Conservation (phyloP, 2,888 invertebrate genomes). For the Mimachlamys varia region DNA sequence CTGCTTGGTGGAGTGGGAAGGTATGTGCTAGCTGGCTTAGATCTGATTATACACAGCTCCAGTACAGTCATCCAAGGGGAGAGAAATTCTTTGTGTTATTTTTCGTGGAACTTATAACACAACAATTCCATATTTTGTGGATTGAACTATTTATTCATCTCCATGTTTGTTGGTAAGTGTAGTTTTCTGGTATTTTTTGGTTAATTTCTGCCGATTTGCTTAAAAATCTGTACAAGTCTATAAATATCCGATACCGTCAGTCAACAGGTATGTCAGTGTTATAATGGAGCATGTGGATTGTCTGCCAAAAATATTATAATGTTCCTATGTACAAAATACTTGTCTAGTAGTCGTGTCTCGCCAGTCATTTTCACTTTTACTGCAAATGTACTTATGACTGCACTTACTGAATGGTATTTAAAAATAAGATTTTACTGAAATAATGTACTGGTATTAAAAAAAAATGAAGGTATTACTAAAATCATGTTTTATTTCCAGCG, state of each 20-base stretch:
- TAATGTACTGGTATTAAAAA: no score
- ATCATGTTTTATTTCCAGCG: no score
- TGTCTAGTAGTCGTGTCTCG: not conserved
- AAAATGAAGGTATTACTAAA: no score
- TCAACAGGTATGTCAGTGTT: slow-evolving; percentile 17
- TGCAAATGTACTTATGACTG: no score
- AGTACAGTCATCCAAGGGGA: slow-evolving; percentile 13
- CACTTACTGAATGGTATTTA: no score
- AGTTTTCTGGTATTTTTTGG: not conserved
- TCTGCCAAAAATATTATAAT: not conserved
- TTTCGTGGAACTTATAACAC: not conserved
- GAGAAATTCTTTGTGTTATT: not conserved
- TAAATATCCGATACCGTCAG: slow-evolving; percentile 20
- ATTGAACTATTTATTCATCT: not conserved
- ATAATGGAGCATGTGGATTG: not conserved
- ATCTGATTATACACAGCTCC: not conserved
- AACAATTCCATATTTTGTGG: not conserved
- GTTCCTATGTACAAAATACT: not conserved
- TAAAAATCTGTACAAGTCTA: not conserved
- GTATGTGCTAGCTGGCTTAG: slow-evolving; percentile 17
- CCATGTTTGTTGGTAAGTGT: slow-evolving; percentile 18
- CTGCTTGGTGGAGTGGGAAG: not conserved
- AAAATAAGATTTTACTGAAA: no score
- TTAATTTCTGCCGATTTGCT: not conserved
- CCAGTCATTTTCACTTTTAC: no score